Percentiles rank a stretch among this genome's conserved stretches.
Conservation (phyloP, 2,888 invertebrate genomes). For the Ctenicera cuprea region DNA sequence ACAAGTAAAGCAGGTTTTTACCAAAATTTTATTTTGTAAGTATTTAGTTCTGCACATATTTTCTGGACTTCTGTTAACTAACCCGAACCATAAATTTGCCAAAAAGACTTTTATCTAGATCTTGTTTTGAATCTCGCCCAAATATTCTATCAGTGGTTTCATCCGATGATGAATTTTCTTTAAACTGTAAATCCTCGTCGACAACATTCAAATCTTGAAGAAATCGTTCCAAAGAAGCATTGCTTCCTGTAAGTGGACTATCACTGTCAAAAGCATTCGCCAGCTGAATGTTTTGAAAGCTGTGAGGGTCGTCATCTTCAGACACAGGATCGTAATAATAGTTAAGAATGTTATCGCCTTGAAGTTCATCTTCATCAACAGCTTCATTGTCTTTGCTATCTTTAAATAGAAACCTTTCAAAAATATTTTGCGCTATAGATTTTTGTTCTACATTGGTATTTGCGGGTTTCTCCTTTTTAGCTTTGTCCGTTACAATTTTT, state of each 20-base stretch:
- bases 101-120: not conserved
- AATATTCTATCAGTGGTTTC: not conserved
- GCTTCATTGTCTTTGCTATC: slow-evolving; percentile 56
- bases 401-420: slow-evolving; percentile 63
- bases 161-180: not conserved
- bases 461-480: too few relatives aligned
- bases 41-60: not conserved
- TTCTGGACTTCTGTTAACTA: slow-evolving; percentile 3
- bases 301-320: not conserved
- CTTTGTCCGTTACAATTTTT: too few relatives aligned
- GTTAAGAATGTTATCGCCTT: slow-evolving; percentile 6
- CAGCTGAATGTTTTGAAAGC: not conserved
- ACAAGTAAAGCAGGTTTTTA: not conserved
- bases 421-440: slow-evolving; percentile 61
- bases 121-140: slow-evolving; percentile 27
- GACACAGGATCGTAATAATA: slow-evolving; percentile 7
- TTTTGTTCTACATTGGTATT: slow-evolving; percentile 30
- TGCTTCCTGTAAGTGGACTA: slow-evolving; percentile 34
- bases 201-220: slow-evolving; percentile 62
- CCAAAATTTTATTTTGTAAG: not conserved
- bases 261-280: not conserved
- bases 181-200: slow-evolving; percentile 3
- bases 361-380: slow-evolving; percentile 50
- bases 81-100: slow-evolving; percentile 10
- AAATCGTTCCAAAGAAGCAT: slow-evolving; percentile 65